Base-by-base conservation (phyloP, 2,888 invertebrate species). In the Lathronympha strigana region DNA sequence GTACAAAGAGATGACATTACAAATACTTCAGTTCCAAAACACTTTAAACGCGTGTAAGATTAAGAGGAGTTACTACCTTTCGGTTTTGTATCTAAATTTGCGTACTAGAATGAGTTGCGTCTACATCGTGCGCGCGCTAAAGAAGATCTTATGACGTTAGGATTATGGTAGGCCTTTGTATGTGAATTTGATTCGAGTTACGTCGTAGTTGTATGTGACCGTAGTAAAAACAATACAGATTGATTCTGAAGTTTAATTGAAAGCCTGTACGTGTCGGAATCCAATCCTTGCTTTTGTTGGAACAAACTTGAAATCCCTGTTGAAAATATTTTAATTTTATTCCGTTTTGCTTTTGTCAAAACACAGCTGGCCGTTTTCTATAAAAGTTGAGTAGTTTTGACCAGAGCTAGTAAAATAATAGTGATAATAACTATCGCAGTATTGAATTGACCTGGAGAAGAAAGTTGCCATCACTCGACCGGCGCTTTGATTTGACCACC, bases 201-300 rank as follows among this genome's bases (percentile, higher is more conserved):
- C 9, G 19, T 4, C 11, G 5, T 6, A 15, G 2, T 15, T 2
- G 11, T 3, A 15, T 15, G 33, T 6, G 36, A 19, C n/a, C 9
- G 6, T 6, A 2, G n/a, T 38, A 61, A 28, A 61, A 61, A 51
- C 51, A 61, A 43, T 23, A 43, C 50, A 57, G 63, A 58, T 63
- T 63, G 63, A 43, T 57, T 50, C 33, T 63, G 40, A 63, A 63
- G 57, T 63, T 50, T 63, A 63, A 63, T 63, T 63, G 57, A 57
- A 51, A 51, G 19, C 45, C 45, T 31, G 43, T 33, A 51, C 57
- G 57, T 33, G 63, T 43, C 33, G 49, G 50, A 51, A 58, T 57
- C 25, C 33, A 62, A 54, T 54, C 53, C 23, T 33, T 49, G 49
- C 63, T 58, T 62, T 63, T 63, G 63, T 63, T 63, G n/a, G 23